Conservation (phyloP, 2,888 invertebrate species). For the Tachina grossa region DNA sequence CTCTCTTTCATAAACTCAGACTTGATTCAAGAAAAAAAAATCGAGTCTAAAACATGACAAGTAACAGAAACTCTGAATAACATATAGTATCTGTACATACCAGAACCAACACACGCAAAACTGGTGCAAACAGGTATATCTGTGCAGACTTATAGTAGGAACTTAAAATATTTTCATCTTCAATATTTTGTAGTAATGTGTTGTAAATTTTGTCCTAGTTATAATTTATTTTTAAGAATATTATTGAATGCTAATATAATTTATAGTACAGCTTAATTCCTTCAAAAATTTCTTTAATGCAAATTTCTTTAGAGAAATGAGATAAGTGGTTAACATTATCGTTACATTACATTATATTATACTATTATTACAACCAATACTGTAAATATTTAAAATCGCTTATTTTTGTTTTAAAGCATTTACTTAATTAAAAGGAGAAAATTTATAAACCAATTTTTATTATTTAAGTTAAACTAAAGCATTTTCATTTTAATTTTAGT, state of each 20-base stretch:
- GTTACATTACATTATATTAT: too few species aligned
- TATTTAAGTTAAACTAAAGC: slow-evolving; percentile 12
- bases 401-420: slow-evolving; percentile 48
- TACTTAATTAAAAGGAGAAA: slow-evolving; percentile 10
- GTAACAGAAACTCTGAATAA: too few species aligned
- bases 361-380: background rate
- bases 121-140: too few species aligned
- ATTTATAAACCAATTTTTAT: background rate
- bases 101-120: too few species aligned
- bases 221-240: slow-evolving; percentile 24
- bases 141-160: too few species aligned
- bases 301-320: background rate
- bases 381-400: slow-evolving; percentile 33
- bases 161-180: slow-evolving; percentile 8
- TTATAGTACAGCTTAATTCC: slow-evolving; percentile 1
- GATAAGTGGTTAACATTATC: background rate
- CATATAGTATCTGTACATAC: too few species aligned
- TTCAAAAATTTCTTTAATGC: background rate
- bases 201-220: slow-evolving; percentile 14
- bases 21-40: too few species aligned
- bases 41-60: too few species aligned
- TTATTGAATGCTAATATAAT: background rate
- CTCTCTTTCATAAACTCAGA: too few species aligned
- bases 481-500: slow-evolving; percentile 38
- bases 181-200: slow-evolving; percentile 37